A percentile compares a stretch with the other conserved stretches of the same genome.
These are phyloP conservation scores for Butorides virescens DNA, from an alignment of 2,113 vertebrate species.

Conservation along the genomic window DNA sequence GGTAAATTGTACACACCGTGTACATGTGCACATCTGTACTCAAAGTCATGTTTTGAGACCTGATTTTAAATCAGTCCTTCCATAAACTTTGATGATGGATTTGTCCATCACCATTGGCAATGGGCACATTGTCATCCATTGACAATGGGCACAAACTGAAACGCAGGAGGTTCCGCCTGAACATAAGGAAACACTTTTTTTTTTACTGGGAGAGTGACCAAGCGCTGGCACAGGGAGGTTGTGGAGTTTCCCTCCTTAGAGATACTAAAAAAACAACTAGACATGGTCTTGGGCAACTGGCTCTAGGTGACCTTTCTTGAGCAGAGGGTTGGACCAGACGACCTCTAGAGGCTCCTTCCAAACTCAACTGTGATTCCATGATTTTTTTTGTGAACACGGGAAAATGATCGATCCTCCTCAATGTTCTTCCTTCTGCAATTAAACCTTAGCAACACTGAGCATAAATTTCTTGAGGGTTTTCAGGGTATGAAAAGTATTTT, in stretches of 20 bases:
- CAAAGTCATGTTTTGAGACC: background rate
- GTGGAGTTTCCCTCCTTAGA: background rate
- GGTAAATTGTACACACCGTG: background rate
- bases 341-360: background rate
- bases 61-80: background rate
- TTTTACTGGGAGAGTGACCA: background rate
- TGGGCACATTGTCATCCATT: background rate
- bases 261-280: background rate
- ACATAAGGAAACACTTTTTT: background rate
- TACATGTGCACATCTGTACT: background rate
- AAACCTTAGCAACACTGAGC: background rate
- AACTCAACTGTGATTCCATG: rapidly evolving
- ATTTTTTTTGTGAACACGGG: background rate
- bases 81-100: background rate
- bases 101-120: background rate
- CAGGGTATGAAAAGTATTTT: background rate
- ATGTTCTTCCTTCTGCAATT: background rate
- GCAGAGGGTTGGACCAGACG: background rate
- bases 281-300: too few species aligned
- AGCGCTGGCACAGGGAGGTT: background rate
- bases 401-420: background rate
- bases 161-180: background rate
- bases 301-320: background rate
- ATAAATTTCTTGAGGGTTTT: background rate
- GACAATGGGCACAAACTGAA: background rate